Conservation (phyloP, 2,113 vertebrate species). For the Neogale vison region DNA sequence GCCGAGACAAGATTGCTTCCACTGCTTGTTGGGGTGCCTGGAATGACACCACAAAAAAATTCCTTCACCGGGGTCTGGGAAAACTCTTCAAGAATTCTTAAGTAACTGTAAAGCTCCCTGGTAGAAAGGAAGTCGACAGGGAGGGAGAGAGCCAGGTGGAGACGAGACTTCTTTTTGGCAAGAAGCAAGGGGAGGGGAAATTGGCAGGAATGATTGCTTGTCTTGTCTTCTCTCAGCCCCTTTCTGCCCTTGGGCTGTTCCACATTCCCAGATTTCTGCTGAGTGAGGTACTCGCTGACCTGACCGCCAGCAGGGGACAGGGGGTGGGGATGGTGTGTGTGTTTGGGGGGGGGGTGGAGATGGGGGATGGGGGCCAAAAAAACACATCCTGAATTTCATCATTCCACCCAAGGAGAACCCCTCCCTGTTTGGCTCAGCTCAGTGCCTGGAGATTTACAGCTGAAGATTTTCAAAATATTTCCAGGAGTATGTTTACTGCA, state of each 20-base stretch:
- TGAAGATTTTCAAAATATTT: conserved; percentile 56
- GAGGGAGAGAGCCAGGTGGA: conserved; percentile 37
- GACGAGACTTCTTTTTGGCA: conserved; percentile 43
- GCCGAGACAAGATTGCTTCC: background rate
- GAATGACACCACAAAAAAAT: background rate
- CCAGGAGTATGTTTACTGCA: conserved; percentile 42
- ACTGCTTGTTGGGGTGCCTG: background rate
- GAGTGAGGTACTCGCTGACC: conserved; percentile 29
- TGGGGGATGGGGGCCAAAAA: conserved; percentile 17
- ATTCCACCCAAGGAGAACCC: conserved; percentile 44
- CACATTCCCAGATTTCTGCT: conserved; percentile 32
- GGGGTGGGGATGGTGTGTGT: background rate
- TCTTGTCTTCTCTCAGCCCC: conserved; percentile 15
- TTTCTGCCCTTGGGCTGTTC: conserved; percentile 44
- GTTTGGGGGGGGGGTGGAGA: background rate
- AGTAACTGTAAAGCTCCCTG: background rate
- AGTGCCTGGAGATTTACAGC: conserved; percentile 39
- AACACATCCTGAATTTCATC: conserved; percentile 62
- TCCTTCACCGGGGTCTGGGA: background rate
- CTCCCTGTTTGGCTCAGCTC: conserved; percentile 32
- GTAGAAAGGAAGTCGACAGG: background rate
- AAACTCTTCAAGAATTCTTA: conserved; percentile 44
- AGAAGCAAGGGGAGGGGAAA: background rate
- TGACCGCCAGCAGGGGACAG: background rate
- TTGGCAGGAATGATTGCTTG: background rate